These are phyloP conservation scores for Pempheris klunzingeri DNA, from an alignment of 2,797 vertebrate species.

Conservation along the genomic window DNA sequence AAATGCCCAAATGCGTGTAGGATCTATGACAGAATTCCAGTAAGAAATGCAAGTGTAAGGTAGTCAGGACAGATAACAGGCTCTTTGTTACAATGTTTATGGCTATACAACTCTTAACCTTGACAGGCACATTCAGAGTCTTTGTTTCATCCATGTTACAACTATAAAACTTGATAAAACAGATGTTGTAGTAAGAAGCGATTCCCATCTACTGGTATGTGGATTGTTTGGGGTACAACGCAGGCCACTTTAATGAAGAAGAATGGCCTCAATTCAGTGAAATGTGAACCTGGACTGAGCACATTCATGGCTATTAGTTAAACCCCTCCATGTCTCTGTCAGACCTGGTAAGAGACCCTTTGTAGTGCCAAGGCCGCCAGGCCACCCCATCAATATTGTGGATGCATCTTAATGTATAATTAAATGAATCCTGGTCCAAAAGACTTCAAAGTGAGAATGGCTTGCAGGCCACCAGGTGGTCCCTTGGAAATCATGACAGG, in stretches of 20 bases:
- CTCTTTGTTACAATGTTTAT: constrained; percentile 65
- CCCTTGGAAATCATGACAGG: constrained; percentile 57
- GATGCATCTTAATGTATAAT: constrained; percentile 81
- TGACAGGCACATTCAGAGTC: constrained; percentile 43
- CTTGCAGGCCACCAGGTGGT: constrained; percentile 70
- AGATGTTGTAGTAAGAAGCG: constrained; percentile 52
- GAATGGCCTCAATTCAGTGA: constrained; percentile 75
- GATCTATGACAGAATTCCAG: constrained; percentile 68
- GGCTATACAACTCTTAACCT: constrained; percentile 46
- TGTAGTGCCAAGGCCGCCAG: constrained; percentile 76
- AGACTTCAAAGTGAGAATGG: constrained; percentile 78
- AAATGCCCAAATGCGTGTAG: constrained; percentile 66
- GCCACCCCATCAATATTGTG: constrained; percentile 79
- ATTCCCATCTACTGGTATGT: constrained; percentile 46
- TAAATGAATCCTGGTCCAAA: constrained; percentile 78
- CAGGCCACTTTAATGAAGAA: constrained; percentile 68
- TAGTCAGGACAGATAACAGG: constrained; percentile 48
- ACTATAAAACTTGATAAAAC: constrained; percentile 42
- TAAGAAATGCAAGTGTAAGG: constrained; percentile 54
- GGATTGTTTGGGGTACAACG: constrained; percentile 43
- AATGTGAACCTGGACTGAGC: constrained; percentile 69
- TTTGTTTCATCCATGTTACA: constrained; percentile 25
- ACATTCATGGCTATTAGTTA: constrained; percentile 68
- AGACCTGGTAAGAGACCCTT: constrained; percentile 70
- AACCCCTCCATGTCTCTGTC: constrained; percentile 62